Evolutionary conservation across 2,888 invertebrate genomes (phyloP).

Genomic region (Brachyptera putata): DNA sequence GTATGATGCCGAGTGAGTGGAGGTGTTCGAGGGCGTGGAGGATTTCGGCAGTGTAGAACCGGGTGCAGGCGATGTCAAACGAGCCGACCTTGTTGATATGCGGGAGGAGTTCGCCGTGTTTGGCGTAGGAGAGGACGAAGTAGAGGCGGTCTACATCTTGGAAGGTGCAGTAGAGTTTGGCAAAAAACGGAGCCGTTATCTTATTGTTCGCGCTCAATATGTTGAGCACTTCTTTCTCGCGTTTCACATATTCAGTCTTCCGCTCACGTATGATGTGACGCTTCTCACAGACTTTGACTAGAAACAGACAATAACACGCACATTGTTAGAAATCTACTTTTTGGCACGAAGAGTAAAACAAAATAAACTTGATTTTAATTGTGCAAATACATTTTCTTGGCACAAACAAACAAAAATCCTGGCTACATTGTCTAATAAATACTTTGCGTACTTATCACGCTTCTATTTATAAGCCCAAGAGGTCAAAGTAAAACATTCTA

Average conservation of each 20-base stretch:
- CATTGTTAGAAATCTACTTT: no score
- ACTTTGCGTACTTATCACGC: no score
- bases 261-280: conserved; percentile 87
- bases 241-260: conserved; percentile 86
- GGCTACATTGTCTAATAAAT: conserved; percentile 5
- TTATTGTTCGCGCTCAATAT: conserved; percentile 60
- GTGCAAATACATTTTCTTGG: no score
- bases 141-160: conserved; percentile 90
- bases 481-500: no score
- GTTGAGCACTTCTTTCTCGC: conserved; percentile 92
- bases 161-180: conserved; percentile 92
- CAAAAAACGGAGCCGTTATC: conserved; percentile 77
- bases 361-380: no score
- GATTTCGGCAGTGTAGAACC: conserved; percentile 93
- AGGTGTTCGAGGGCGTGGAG: conserved; percentile 87
- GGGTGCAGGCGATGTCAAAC: conserved; percentile 83
- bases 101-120: conserved; percentile 89
- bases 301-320: no score
- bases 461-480: no score
- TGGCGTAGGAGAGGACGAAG: conserved; percentile 93
- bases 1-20: conserved; percentile 83
- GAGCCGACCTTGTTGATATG: conserved; percentile 87
- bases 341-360: background rate
- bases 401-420: no score
- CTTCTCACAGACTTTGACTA: conserved; percentile 98